phyloP scores from a whole-genome alignment of 2,113 vertebrate species.

The Irena cyanogastra region DNA sequence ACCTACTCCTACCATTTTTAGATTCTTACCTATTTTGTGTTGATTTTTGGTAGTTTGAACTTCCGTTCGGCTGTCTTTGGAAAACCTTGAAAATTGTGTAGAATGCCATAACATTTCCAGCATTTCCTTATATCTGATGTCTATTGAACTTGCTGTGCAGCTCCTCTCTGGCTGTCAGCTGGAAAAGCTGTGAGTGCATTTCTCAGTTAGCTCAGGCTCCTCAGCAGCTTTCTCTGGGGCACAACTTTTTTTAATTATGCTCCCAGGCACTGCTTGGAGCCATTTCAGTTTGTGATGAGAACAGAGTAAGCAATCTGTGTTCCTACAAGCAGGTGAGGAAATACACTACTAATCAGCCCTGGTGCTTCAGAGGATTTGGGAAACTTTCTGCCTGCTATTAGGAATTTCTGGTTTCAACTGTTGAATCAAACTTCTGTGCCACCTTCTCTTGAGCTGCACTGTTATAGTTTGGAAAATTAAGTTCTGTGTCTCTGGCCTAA shows the following conservation, averaged over 20 bases:
- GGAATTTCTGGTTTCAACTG: neutral
- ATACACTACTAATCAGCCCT: neutral
- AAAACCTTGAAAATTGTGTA: neutral
- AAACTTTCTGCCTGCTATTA: neutral
- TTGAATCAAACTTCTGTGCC: neutral
- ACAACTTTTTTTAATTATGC: slow-evolving; percentile 5
- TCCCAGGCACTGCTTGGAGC: slow-evolving; percentile 28
- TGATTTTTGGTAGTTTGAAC: neutral
- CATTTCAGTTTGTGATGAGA: neutral
- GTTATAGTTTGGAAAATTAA: neutral
- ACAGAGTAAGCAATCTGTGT: slow-evolving; percentile 3
- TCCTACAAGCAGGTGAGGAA: neutral
- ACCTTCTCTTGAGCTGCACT: neutral
- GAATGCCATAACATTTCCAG: neutral
- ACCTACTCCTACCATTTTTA: neutral
- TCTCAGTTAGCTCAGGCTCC: neutral
- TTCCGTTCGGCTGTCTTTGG: neutral
- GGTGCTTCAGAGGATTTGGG: neutral
- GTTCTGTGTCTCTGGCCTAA: neutral
- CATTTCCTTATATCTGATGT: neutral
- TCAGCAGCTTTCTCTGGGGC: neutral
- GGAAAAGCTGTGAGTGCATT: neutral
- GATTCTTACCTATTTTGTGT: neutral
- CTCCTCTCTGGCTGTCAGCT: neutral
- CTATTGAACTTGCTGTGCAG: neutral